Evolutionary conservation across 1,140 invertebrate genomes (phyloP).

Genomic region (Drosophila setifemur): DNA sequence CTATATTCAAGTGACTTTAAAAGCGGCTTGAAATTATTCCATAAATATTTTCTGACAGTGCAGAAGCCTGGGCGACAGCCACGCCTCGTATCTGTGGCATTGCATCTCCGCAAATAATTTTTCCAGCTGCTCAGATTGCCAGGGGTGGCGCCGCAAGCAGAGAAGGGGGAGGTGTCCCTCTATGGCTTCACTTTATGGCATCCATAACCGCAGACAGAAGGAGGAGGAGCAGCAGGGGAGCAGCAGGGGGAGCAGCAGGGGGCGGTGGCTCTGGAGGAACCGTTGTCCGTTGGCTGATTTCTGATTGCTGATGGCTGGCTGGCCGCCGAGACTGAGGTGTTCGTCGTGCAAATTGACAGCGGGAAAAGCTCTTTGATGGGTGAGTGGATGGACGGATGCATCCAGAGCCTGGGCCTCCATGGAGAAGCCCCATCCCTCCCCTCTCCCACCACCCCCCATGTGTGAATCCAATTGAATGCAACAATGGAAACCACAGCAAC

Average conservation of each 20-base stretch:
- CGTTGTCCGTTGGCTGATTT: not conserved
- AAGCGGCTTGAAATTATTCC: not conserved
- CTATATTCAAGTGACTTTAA: not conserved
- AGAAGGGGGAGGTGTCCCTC: not conserved
- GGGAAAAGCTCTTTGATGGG: constrained; percentile 28
- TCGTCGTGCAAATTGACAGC: constrained; percentile 31
- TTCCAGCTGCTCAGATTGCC: constrained; percentile 29
- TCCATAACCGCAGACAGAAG: constrained; percentile 34
- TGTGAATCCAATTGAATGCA: constrained; percentile 76
- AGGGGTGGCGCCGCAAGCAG: not conserved
- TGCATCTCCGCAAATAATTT: constrained; percentile 29
- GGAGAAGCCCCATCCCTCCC: not conserved
- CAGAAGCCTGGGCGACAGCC: not conserved
- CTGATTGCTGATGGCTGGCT: not conserved
- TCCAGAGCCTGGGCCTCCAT: not conserved
- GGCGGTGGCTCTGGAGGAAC: not conserved
- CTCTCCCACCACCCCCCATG: not conserved
- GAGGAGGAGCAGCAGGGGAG: not conserved
- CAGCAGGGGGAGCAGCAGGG: not conserved
- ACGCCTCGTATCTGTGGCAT: constrained; percentile 22
- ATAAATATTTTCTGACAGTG: not conserved
- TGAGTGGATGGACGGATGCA: constrained; percentile 4
- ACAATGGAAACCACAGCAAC: constrained; percentile 25
- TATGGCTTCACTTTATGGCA: constrained; percentile 44
- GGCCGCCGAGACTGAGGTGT: constrained; percentile 9